A percentile compares a stretch with the other conserved stretches of the same genome.
Evolutionary conservation across 2,797 vertebrate genomes (phyloP).

Genomic region (Sebastiscus tertius): DNA sequence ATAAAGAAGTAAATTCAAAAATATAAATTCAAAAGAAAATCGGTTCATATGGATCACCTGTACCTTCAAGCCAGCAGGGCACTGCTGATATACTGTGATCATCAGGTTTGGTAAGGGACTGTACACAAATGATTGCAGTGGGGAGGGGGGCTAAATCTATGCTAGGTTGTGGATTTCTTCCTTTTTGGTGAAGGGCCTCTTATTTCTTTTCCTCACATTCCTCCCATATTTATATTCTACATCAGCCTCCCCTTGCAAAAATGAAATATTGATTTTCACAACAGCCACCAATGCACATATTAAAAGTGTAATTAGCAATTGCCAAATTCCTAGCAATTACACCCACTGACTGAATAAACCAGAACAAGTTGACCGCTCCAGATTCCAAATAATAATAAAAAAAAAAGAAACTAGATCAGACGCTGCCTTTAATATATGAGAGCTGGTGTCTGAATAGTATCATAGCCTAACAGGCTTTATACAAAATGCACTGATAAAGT

Average conservation of each 20-base stretch:
- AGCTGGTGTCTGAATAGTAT: neutral
- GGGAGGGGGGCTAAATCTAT: neutral
- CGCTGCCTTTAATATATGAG: neutral
- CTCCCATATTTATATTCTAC: neutral
- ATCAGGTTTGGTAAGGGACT: neutral
- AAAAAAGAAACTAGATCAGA: neutral
- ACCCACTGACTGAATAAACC: neutral
- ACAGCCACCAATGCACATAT: neutral
- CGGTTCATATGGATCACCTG: neutral
- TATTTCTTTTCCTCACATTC: neutral
- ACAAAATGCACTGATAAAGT: neutral
- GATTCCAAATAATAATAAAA: neutral
- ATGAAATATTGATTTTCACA: neutral
- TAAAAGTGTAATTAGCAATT: neutral
- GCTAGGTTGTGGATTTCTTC: neutral
- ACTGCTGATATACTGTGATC: conserved; percentile 79
- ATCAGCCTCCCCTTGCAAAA: neutral
- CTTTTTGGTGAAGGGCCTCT: neutral
- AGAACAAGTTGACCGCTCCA: neutral
- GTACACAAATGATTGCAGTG: neutral
- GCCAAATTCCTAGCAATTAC: neutral
- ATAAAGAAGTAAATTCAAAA: neutral
- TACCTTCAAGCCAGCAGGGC: conserved; percentile 75
- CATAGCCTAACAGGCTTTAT: neutral
- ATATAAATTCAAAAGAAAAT: neutral